Percentiles rank a stretch among this genome's conserved stretches.
Evolutionary conservation across 1,140 invertebrate species (phyloP).

Genomic region (Chironomus striatipennis): DNA sequence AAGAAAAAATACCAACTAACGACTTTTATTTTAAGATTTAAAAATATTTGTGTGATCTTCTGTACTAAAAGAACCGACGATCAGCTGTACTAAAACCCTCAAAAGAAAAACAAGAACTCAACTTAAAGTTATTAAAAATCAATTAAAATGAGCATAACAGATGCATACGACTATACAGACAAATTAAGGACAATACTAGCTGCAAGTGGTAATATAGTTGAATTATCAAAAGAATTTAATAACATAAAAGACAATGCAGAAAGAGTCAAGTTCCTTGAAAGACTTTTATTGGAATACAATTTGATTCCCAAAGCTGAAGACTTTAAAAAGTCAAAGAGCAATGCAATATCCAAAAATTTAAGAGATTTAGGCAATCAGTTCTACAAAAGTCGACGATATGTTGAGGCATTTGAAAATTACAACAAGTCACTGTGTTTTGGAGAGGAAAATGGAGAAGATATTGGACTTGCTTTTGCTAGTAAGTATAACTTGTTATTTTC

Average conservation of each 20-base stretch:
- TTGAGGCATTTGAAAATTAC: neutral
- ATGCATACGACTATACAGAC: neutral
- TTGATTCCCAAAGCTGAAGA: neutral
- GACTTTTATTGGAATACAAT: neutral
- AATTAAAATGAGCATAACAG: neutral
- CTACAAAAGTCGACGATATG: neutral
- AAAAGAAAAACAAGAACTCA: neutral
- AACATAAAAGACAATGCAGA: neutral
- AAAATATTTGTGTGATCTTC: too few species aligned
- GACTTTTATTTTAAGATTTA: too few species aligned
- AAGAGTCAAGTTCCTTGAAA: neutral
- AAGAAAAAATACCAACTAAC: too few species aligned
- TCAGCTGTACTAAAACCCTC: too few species aligned
- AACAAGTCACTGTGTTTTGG: constrained; percentile 15
- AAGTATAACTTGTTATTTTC: neutral
- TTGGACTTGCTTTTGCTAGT: constrained; percentile 18
- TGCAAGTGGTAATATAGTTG: neutral
- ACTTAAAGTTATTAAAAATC: neutral
- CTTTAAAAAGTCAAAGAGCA: neutral
- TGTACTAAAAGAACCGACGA: too few species aligned
- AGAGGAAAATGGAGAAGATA: neutral
- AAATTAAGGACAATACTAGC: neutral
- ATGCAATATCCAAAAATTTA: neutral
- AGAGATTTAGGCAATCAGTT: constrained; percentile 10
- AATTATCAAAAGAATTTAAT: neutral